Evolutionary conservation across 1,140 invertebrate genomes (phyloP).

Genomic region (Sinella curviseta): DNA sequence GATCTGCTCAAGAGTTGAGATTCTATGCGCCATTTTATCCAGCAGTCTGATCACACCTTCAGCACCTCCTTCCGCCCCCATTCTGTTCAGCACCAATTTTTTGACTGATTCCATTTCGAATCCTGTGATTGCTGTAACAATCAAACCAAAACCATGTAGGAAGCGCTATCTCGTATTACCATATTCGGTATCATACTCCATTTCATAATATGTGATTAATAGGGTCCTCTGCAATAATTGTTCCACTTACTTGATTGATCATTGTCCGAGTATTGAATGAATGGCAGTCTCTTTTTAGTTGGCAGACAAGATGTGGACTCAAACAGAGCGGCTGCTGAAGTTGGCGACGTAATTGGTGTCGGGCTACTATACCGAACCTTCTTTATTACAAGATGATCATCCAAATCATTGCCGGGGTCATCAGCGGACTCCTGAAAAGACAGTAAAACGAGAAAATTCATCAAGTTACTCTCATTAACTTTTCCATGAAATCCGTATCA

Average conservation of each 20-base stretch:
- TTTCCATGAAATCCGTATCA: neutral
- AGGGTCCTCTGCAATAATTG: neutral
- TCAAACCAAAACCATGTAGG: neutral
- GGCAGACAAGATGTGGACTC: constrained; percentile 35
- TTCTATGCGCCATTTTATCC: constrained; percentile 36
- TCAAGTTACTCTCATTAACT: neutral
- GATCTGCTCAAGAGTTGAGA: constrained; percentile 43
- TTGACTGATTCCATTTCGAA: constrained; percentile 40
- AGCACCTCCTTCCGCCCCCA: constrained; percentile 37
- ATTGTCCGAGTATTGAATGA: constrained; percentile 40
- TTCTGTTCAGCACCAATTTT: constrained; percentile 30
- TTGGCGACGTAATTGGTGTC: constrained; percentile 11
- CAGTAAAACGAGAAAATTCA: constrained; percentile 1
- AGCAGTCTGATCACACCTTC: constrained; percentile 33
- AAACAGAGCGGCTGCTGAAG: neutral
- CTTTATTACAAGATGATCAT: constrained; percentile 43
- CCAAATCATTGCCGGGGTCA: neutral
- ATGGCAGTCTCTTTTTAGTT: constrained; percentile 43
- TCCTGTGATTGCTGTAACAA: constrained; percentile 31
- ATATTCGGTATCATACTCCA: neutral
- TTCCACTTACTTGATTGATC: constrained; percentile 26
- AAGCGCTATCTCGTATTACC: too few species aligned
- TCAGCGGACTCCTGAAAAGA: constrained; percentile 36
- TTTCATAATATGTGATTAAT: neutral
- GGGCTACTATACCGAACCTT: constrained; percentile 37